phyloP scores from a whole-genome alignment of 1,140 invertebrate species.

The Sycophila sp. region DNA sequence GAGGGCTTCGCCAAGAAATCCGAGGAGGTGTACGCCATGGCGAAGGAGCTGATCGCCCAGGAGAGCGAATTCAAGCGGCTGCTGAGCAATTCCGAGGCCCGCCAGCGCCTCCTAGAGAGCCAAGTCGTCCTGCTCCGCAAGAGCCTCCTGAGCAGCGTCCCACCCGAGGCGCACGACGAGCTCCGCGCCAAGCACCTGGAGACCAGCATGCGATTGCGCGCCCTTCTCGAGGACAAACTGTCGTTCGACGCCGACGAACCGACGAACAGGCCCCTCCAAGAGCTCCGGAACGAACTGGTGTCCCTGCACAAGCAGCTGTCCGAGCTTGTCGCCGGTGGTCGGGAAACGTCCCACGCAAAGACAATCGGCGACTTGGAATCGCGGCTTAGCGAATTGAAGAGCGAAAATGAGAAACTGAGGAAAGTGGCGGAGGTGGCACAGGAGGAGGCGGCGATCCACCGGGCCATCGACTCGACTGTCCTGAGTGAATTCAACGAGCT shows the following conservation, averaged over 20 bases:
- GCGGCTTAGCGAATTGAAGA: conserved; percentile 33
- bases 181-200: conserved; percentile 57
- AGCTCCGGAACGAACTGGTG: conserved; percentile 19
- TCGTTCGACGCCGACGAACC: neutral
- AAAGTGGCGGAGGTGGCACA: conserved; percentile 56
- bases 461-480: conserved; percentile 51
- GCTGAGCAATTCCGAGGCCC: conserved; percentile 51
- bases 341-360: neutral
- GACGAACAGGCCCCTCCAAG: neutral
- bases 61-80: conserved; percentile 50
- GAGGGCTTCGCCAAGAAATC: conserved; percentile 52
- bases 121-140: conserved; percentile 51
- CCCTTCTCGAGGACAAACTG: conserved; percentile 45
- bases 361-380: conserved; percentile 32
- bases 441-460: conserved; percentile 52
- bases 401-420: conserved; percentile 51
- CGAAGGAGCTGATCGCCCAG: conserved; percentile 51
- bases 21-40: conserved; percentile 50
- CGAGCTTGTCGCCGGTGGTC: neutral
- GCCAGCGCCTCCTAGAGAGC: conserved; percentile 50
- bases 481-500: conserved; percentile 70
- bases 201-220: conserved; percentile 54
- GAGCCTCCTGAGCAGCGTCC: conserved; percentile 52
- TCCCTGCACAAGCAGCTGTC: conserved; percentile 22
- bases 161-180: conserved; percentile 48